A percentile compares a stretch with the other conserved stretches of the same genome.
Evolutionary conservation across 2,888 invertebrate species (phyloP).

Genomic region (Pachliopta kotzebuea): DNA sequence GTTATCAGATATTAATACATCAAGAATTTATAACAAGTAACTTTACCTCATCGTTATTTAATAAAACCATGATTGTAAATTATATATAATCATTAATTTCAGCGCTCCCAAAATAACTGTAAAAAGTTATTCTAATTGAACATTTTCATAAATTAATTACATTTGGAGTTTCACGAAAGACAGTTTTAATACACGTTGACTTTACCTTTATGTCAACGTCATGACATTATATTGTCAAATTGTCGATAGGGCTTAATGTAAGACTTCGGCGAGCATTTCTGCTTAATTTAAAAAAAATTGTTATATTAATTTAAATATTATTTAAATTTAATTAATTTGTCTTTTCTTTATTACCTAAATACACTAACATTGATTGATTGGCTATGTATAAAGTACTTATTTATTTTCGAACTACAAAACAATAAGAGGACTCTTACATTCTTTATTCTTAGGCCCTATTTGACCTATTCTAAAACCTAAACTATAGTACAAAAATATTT

Average conservation of each 20-base stretch:
- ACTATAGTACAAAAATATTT: too few relatives aligned
- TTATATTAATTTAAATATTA: too few relatives aligned
- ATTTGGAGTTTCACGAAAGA: constrained; percentile 5
- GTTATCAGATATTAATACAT: constrained; percentile 1
- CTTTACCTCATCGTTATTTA: constrained; percentile 84
- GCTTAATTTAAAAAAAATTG: too few relatives aligned
- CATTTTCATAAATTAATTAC: constrained; percentile 22
- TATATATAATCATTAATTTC: constrained; percentile 25
- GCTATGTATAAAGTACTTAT: too few relatives aligned
- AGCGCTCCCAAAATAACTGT: background rate
- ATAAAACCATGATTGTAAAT: constrained; percentile 80
- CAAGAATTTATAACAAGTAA: constrained; percentile 6
- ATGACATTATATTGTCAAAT: constrained; percentile 18
- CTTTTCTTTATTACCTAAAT: too few relatives aligned
- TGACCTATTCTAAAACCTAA: too few relatives aligned
- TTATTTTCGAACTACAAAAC: too few relatives aligned
- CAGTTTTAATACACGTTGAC: constrained; percentile 28
- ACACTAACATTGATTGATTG: too few relatives aligned
- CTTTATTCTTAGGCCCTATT: too few relatives aligned
- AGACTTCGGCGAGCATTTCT: too few relatives aligned
- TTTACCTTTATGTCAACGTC: constrained; percentile 13
- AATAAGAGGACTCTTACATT: too few relatives aligned
- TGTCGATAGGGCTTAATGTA: background rate
- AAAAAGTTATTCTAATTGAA: constrained; percentile 16
- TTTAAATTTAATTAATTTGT: too few relatives aligned